A percentile compares a stretch with the other conserved stretches of the same genome.
These are phyloP conservation scores for Ascidia mentula DNA, from an alignment of 23 tunicate species.

Conservation along the genomic window DNA sequence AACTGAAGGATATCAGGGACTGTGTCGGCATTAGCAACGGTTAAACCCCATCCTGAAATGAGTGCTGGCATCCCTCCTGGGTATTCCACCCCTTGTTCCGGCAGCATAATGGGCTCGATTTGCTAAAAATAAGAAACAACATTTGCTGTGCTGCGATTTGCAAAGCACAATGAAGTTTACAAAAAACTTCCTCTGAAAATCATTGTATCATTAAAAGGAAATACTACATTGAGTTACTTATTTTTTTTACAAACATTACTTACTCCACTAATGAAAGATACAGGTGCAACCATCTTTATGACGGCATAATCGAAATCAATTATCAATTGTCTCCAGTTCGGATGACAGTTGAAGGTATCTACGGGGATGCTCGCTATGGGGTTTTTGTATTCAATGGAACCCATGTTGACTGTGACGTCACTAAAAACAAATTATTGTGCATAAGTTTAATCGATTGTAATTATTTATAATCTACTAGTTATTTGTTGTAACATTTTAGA, in stretches of 20 bases:
- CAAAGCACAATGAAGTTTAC: too few species aligned
- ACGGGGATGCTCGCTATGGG: too few species aligned
- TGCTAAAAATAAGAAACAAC: neutral
- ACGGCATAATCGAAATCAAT: neutral
- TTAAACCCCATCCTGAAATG: slow-evolving; percentile 24
- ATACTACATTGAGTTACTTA: too few species aligned
- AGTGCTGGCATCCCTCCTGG: slow-evolving; percentile 13
- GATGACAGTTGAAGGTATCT: neutral
- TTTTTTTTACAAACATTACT: too few species aligned
- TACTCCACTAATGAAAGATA: too few species aligned
- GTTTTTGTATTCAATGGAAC: neutral
- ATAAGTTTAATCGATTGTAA: too few species aligned
- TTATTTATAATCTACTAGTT: too few species aligned
- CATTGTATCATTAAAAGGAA: too few species aligned
- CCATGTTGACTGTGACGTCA: neutral
- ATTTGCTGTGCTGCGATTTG: too few species aligned
- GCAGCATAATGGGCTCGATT: neutral
- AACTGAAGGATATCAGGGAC: slow-evolving; percentile 10
- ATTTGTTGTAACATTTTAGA: too few species aligned
- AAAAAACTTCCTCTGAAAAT: too few species aligned
- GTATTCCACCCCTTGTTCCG: slow-evolving; percentile 4
- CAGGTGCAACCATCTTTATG: neutral
- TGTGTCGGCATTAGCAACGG: neutral
- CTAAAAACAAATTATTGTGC: too few species aligned
- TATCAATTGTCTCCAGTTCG: neutral